A percentile compares a stretch with the other conserved stretches of the same genome.
Evolutionary conservation across 2,113 vertebrate genomes (phyloP).

Genomic region (Alectura lathami): DNA sequence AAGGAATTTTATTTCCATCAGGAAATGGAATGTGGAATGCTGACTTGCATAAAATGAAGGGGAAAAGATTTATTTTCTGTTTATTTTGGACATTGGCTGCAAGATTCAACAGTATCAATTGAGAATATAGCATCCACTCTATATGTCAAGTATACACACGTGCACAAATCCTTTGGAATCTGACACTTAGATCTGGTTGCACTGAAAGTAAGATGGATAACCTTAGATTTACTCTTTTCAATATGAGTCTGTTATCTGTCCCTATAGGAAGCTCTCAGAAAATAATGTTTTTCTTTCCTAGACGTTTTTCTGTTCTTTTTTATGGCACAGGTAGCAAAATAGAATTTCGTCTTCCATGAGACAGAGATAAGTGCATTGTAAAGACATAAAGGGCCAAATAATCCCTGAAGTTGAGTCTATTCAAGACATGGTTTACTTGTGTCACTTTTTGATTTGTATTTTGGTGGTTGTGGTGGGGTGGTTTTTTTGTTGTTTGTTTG

Average conservation of each 20-base stretch:
- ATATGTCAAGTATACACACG: not conserved
- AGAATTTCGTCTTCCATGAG: slow-evolving; percentile 21
- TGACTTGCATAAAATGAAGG: not conserved
- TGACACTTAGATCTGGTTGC: slow-evolving; percentile 8
- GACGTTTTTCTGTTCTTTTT: slow-evolving; percentile 16
- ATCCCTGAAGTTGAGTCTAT: not conserved
- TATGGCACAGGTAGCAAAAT: not conserved
- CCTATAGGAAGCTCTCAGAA: slow-evolving; percentile 20
- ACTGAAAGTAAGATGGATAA: slow-evolving; percentile 19
- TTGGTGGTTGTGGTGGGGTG: not conserved
- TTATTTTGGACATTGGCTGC: not conserved
- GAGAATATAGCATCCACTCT: not conserved
- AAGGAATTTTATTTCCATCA: not conserved
- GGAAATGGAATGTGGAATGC: not conserved
- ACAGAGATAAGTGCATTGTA: not conserved
- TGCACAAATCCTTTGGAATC: not conserved
- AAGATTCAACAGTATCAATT: not conserved
- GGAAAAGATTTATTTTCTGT: not conserved
- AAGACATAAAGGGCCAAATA: slow-evolving; percentile 16
- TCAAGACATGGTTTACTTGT: not conserved
- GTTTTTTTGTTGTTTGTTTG: not conserved
- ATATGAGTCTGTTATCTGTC: not conserved
- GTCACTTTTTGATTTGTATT: not conserved
- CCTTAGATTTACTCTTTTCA: slow-evolving; percentile 27
- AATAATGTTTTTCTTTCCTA: slow-evolving; percentile 34